Conservation (phyloP, 2,888 invertebrate genomes). For the Eurois occulta region DNA sequence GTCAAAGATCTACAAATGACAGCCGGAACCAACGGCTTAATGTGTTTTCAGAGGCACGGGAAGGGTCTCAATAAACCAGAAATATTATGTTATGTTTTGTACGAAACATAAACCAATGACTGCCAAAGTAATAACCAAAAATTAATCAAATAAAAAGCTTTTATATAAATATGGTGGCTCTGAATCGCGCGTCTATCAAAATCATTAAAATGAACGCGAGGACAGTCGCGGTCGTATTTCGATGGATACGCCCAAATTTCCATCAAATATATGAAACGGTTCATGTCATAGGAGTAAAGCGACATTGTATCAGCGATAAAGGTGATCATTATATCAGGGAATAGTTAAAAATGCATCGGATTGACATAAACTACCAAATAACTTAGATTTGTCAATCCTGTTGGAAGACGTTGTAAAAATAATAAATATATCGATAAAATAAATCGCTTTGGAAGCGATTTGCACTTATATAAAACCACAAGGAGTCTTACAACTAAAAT, state of each 20-base stretch:
- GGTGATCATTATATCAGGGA: too few relatives aligned
- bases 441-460: neutral
- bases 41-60: neutral
- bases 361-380: neutral
- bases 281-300: conserved; percentile 58
- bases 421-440: too few relatives aligned
- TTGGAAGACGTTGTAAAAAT: neutral
- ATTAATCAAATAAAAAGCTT: conserved; percentile 71
- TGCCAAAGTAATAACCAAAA: conserved; percentile 43
- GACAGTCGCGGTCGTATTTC: conserved; percentile 84
- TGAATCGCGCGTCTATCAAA: conserved; percentile 73
- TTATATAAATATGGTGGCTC: conserved; percentile 60
- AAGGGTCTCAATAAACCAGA: neutral
- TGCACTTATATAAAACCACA: neutral
- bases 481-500: neutral
- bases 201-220: conserved; percentile 83
- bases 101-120: conserved; percentile 45
- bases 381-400: neutral
- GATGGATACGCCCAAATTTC: conserved; percentile 89
- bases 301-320: neutral
- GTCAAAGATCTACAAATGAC: neutral
- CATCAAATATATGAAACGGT: conserved; percentile 82
- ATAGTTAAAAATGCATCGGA: neutral
- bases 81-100: neutral
- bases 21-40: neutral